phyloP scores from a whole-genome alignment of 2,797 vertebrate genomes.

The Nothura maculosa region DNA sequence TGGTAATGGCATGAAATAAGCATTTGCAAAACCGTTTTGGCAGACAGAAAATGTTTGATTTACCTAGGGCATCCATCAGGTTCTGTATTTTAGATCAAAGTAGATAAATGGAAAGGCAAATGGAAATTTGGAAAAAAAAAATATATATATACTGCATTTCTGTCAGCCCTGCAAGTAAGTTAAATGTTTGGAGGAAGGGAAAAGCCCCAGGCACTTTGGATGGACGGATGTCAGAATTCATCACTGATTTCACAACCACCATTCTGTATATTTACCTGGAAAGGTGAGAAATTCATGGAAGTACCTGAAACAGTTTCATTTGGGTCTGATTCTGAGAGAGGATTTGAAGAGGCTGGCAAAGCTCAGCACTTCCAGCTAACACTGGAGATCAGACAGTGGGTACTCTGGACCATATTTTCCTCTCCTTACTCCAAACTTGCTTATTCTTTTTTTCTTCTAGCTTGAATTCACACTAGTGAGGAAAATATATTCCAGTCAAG shows the following conservation, averaged over 20 bases:
- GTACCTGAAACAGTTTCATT: neutral
- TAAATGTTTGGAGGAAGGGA: conserved; percentile 57
- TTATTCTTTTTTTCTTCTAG: neutral
- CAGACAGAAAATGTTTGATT: conserved; percentile 82
- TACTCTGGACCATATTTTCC: neutral
- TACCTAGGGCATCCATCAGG: conserved; percentile 80
- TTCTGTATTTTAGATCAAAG: conserved; percentile 81
- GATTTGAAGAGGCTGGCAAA: neutral
- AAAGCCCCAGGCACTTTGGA: conserved; percentile 39
- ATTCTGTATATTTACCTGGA: conserved; percentile 38
- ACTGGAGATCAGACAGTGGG: neutral
- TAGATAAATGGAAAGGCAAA: conserved; percentile 80
- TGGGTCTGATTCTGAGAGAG: neutral
- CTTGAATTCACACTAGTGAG: neutral
- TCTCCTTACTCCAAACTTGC: neutral
- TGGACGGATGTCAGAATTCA: conserved; percentile 43
- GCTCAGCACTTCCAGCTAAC: neutral
- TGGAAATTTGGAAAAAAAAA: conserved; percentile 71
- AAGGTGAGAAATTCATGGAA: conserved; percentile 6
- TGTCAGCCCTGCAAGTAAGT: conserved; percentile 66
- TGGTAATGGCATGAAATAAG: conserved; percentile 83
- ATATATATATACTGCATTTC: conserved; percentile 72
- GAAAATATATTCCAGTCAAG: neutral
- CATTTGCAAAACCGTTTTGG: conserved; percentile 79
- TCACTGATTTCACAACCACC: conserved; percentile 1